Evolutionary conservation across 1,140 invertebrate genomes (phyloP).

Genomic region (Panulirus ornatus): DNA sequence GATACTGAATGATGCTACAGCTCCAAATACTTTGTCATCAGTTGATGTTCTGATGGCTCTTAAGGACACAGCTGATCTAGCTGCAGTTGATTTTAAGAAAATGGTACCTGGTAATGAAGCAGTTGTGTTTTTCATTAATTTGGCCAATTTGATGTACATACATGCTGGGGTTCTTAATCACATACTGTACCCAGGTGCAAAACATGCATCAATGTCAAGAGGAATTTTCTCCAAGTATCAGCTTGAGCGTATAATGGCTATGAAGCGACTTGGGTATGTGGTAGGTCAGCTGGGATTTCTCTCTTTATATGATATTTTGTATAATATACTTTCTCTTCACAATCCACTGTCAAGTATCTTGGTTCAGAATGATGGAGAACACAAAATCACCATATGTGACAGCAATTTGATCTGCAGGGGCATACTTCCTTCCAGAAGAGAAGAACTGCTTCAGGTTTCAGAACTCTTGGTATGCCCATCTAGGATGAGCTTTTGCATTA

Average conservation of each 20-base stretch:
- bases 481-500: constrained; percentile 52
- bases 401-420: constrained; percentile 47
- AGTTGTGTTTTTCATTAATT: constrained; percentile 59
- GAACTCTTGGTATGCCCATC: constrained; percentile 42
- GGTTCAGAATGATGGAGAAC: constrained; percentile 38
- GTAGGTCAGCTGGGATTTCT: constrained; percentile 61
- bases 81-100: constrained; percentile 57
- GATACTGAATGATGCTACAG: constrained; percentile 55
- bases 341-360: constrained; percentile 63
- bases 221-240: constrained; percentile 54
- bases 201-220: not conserved
- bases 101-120: constrained; percentile 46
- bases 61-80: constrained; percentile 41
- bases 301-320: constrained; percentile 55
- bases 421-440: constrained; percentile 1
- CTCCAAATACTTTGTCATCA: constrained; percentile 19
- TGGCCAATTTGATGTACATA: constrained; percentile 63
- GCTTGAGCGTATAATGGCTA: constrained; percentile 55
- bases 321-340: constrained; percentile 35
- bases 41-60: constrained; percentile 28
- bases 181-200: constrained; percentile 43
- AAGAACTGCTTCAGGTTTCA: constrained; percentile 17
- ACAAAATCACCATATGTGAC: constrained; percentile 51
- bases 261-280: constrained; percentile 53
- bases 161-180: constrained; percentile 63